Evolutionary conservation across 23 tunicate genomes (phyloP).

Genomic region (Pegea sp.): DNA sequence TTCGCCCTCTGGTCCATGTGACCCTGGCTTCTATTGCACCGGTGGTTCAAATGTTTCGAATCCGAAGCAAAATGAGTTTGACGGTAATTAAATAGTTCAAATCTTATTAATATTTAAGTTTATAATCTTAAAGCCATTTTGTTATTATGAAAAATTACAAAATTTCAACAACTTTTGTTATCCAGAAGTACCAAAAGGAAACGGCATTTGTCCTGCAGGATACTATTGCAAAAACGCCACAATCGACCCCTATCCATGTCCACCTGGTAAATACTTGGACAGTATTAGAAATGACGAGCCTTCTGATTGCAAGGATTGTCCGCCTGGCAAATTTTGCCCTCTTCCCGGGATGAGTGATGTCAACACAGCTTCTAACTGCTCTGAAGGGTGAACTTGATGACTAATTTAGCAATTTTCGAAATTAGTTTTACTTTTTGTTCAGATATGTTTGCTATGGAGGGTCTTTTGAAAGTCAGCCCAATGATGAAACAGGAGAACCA

Average conservation of each 20-base stretch:
- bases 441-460: constrained; percentile 64
- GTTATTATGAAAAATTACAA: neutral
- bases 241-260: constrained; percentile 28
- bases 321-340: constrained; percentile 77
- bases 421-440: neutral
- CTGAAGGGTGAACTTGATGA: constrained; percentile 32
- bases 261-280: constrained; percentile 33
- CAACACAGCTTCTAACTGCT: constrained; percentile 38
- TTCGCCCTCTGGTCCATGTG: constrained; percentile 27
- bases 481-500: constrained; percentile 62
- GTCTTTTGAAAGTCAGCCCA: constrained; percentile 15
- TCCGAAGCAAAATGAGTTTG: no score
- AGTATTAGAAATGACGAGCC: constrained; percentile 10
- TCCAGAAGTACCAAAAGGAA: constrained; percentile 13
- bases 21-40: constrained; percentile 64
- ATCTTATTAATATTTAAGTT: neutral
- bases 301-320: constrained; percentile 53
- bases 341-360: constrained; percentile 27
- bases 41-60: constrained; percentile 37
- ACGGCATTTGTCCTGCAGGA: constrained; percentile 77
- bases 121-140: neutral
- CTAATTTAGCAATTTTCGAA: neutral
- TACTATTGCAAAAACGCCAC: constrained; percentile 37
- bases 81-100: neutral
- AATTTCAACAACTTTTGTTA: neutral